Percentiles rank a stretch among this genome's conserved stretches.
Conservation (phyloP, 2,888 invertebrate genomes). For the Drosophila demipolita region DNA sequence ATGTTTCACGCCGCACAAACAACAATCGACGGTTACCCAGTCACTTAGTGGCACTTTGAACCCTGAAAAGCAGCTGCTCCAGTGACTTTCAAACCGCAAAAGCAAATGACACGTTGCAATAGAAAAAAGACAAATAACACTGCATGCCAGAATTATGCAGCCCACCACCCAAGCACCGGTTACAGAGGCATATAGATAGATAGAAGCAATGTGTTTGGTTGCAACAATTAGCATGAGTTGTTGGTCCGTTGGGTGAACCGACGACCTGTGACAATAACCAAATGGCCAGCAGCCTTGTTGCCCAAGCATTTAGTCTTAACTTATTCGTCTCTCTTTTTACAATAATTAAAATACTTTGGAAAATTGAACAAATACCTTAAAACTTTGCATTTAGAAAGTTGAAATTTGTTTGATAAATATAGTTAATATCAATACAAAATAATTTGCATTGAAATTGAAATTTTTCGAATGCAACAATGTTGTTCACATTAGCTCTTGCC, state of each 20-base stretch:
- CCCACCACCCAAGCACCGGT: constrained; percentile 12
- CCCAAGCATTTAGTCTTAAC: constrained; percentile 16
- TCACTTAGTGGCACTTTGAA: constrained; percentile 75
- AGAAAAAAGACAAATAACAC: constrained; percentile 20
- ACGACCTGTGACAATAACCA: constrained; percentile 43
- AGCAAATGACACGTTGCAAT: constrained; percentile 46
- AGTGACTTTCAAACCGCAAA: constrained; percentile 49
- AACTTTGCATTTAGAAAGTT: not conserved
- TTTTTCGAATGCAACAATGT: not conserved
- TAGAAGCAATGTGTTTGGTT: constrained; percentile 30
- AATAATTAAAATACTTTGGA: not conserved
- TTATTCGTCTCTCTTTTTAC: constrained; percentile 4
- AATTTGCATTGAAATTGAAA: not conserved
- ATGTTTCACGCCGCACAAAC: constrained; percentile 55
- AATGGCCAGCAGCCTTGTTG: constrained; percentile 34
- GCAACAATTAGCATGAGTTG: constrained; percentile 64
- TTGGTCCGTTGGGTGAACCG: constrained; percentile 47
- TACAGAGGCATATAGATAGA: not conserved
- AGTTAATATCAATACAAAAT: not conserved
- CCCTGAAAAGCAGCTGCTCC: constrained; percentile 51
- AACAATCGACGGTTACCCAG: constrained; percentile 59
- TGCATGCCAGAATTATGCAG: constrained; percentile 48
- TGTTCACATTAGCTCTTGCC: not conserved
- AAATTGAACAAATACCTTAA: not conserved
- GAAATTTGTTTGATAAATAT: not conserved